Conservation (phyloP, 2,797 vertebrate genomes). For the Melanotaenia trifasciata region DNA sequence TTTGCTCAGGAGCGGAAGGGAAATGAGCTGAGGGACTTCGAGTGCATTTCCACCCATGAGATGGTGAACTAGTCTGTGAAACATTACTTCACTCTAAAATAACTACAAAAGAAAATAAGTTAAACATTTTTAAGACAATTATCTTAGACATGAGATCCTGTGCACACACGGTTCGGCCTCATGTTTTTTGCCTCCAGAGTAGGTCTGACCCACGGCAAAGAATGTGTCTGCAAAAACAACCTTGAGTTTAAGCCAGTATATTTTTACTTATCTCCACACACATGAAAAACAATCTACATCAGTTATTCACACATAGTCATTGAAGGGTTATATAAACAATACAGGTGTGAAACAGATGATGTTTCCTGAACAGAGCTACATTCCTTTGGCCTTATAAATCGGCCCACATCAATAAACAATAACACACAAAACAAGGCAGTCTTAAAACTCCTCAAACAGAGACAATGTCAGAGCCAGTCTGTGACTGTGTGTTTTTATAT, state of each 20-base stretch:
- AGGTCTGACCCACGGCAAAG: slow-evolving; percentile 33
- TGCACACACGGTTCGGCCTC: slow-evolving; percentile 4
- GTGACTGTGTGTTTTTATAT: slow-evolving; percentile 6
- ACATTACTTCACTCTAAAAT: slow-evolving; percentile 45
- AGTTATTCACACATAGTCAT: slow-evolving; percentile 34
- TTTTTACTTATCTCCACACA: slow-evolving; percentile 21
- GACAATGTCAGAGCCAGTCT: not conserved
- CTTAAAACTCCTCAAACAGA: slow-evolving; percentile 11
- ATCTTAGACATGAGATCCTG: not conserved
- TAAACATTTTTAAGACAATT: slow-evolving; percentile 21
- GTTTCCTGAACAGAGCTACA: slow-evolving; percentile 28
- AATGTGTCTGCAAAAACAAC: slow-evolving; percentile 24
- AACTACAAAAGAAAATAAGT: slow-evolving; percentile 40
- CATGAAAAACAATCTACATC: slow-evolving; percentile 23
- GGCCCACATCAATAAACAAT: slow-evolving; percentile 57
- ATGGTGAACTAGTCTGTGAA: slow-evolving; percentile 28
- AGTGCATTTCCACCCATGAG: slow-evolving; percentile 23
- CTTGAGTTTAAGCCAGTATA: slow-evolving; percentile 13
- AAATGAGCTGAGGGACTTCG: slow-evolving; percentile 46
- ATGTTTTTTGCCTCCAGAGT: slow-evolving; percentile 16
- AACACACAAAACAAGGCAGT: slow-evolving; percentile 27
- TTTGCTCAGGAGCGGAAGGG: slow-evolving; percentile 27
- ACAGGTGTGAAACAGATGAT: slow-evolving; percentile 56
- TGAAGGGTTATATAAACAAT: slow-evolving; percentile 21
- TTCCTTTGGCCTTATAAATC: slow-evolving; percentile 45